phyloP scores from a whole-genome alignment of 1,140 invertebrate genomes.

The Plodia interpunctella region DNA sequence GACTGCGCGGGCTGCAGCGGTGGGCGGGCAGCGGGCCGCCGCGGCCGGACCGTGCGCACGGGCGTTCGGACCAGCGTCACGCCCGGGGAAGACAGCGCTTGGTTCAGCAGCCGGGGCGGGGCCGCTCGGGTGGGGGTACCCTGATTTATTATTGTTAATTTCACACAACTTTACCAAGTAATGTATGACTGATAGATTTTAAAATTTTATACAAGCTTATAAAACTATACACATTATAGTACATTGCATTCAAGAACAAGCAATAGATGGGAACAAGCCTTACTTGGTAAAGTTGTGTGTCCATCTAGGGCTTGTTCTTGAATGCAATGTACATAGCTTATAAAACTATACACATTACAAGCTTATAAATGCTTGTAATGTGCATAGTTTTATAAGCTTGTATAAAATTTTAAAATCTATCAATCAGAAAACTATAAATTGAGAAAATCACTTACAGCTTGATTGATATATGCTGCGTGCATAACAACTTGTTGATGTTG shows the following conservation, averaged over 20 bases:
- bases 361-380: too few relatives aligned
- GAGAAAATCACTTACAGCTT: conserved; percentile 40
- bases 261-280: too few relatives aligned
- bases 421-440: neutral
- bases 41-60: conserved; percentile 44
- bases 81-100: conserved; percentile 36
- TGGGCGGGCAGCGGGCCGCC: conserved; percentile 35
- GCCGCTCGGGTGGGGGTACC: conserved; percentile 40
- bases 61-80: conserved; percentile 55
- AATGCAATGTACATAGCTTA: too few relatives aligned
- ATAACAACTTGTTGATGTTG: conserved; percentile 65
- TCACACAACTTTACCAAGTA: too few relatives aligned
- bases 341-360: too few relatives aligned
- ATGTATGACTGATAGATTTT: too few relatives aligned
- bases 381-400: too few relatives aligned
- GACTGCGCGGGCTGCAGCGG: conserved; percentile 32
- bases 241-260: too few relatives aligned
- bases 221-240: too few relatives aligned
- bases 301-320: too few relatives aligned
- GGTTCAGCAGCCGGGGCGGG: conserved; percentile 54
- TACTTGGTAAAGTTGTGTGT: too few relatives aligned
- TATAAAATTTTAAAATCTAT: neutral
- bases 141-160: conserved; percentile 19
- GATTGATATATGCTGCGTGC: conserved; percentile 68
- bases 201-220: too few relatives aligned